Percentiles rank a stretch among this genome's conserved stretches.
These are phyloP conservation scores for Penaeus monodon DNA, from an alignment of 2,888 invertebrate genomes.

Conservation along the genomic window DNA sequence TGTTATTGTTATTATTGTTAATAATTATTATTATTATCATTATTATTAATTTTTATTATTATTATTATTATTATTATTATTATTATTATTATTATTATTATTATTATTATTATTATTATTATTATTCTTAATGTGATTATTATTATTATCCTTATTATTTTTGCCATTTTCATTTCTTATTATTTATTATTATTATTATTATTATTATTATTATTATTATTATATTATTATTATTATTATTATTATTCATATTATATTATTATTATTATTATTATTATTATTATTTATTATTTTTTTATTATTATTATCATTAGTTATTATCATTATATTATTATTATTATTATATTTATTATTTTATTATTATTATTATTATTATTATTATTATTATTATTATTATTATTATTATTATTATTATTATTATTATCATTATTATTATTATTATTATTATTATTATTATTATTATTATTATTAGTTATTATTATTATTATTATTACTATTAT, in stretches of 20 bases:
- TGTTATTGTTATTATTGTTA: too few relatives aligned
- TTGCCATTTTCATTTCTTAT: neutral
- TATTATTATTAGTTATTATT: too few relatives aligned
- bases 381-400: too few relatives aligned
- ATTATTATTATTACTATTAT: neutral
- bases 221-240: neutral
- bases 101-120: conserved; percentile 13
- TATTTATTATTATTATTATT: conserved; percentile 14
- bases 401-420: too few relatives aligned
- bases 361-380: too few relatives aligned
- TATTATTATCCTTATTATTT: conserved; percentile 2
- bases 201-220: conserved; percentile 2
- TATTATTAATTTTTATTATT: too few relatives aligned
- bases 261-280: neutral
- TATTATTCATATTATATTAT: neutral
- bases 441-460: too few relatives aligned
- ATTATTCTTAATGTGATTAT: neutral
- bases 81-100: conserved; percentile 18
- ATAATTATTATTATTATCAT: too few relatives aligned
- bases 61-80: neutral
- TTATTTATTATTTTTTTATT: neutral
- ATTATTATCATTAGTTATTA: neutral
- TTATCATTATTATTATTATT: too few relatives aligned
- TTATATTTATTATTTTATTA: too few relatives aligned
- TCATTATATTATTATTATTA: too few relatives aligned